Base-by-base conservation (phyloP, 2,888 invertebrate species). In the Chrysina gloriosa region DNA sequence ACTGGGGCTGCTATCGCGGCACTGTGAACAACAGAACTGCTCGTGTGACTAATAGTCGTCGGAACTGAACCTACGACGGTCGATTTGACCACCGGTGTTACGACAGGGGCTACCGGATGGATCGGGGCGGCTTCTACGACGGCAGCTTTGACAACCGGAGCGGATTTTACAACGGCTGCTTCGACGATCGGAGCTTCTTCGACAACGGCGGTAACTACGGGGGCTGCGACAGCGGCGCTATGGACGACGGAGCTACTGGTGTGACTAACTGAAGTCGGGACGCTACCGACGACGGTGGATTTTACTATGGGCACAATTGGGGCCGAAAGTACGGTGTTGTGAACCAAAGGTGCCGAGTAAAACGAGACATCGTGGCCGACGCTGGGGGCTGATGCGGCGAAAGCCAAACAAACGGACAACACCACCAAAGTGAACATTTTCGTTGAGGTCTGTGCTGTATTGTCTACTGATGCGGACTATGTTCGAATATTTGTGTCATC, bases 351-450 rank as follows among this genome's bases (percentile, higher is more conserved):
- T 39, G 83, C 76, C 63, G 84, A 77, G 0, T 78, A 78, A 2
- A 68, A 31, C 3, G 72, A 65, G 25, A 79, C 66, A 27, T 61
- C 58, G 6, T 61, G 72, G 4, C 31, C 78, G 77, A 84, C 77
- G 84, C 81, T 71, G 80, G 82, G 77, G 48, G 85, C 85, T 76
- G 87, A 88, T 76, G 84, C 84, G 68, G 85, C 87, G 80, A 86
- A 84, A 68, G 86, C 84, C 78, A 85, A 82, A 70, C 88, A 81
- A 81, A 86, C 85, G 82, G 86, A 86, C 79, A 88, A 87, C 84
- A 88, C 88, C 86, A 88, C 87, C 87, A 86, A 80, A 84, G 83
- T 84, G 75, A 84, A 85, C 86, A 86, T 86, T 84, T 74, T 77
- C 77, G 67, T 52, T 54, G 67, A 82, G 84, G 86, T 86, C 86